Conservation (phyloP, 2,113 vertebrate species). For the Numenius arquata region DNA sequence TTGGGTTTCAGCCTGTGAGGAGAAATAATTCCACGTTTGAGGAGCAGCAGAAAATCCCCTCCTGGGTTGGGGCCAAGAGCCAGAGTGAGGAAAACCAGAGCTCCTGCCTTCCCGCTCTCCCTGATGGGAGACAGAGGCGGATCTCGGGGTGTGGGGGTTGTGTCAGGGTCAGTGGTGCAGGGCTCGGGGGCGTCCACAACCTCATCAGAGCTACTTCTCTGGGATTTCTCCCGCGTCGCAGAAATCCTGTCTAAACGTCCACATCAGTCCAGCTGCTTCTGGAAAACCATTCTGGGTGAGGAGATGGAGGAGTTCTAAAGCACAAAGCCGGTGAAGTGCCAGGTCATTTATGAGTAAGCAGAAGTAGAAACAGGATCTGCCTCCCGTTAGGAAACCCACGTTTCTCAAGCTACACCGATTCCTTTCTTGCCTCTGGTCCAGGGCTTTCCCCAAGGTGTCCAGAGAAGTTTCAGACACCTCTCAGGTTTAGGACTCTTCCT, state of each 20-base stretch:
- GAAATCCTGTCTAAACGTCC: not conserved
- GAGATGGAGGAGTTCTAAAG: not conserved
- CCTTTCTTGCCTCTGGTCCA: not conserved
- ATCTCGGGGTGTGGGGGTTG: rapidly evolving
- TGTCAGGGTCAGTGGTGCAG: not conserved
- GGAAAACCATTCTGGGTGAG: not conserved
- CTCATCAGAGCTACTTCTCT: not conserved
- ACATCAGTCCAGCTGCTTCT: not conserved
- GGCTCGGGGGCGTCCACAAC: not conserved
- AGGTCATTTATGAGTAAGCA: not conserved
- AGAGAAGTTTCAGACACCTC: not conserved
- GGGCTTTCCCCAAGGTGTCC: not conserved
- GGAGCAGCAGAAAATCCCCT: not conserved
- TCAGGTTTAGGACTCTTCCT: not conserved
- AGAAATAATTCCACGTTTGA: not conserved
- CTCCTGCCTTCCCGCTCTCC: not conserved
- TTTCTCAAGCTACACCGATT: not conserved
- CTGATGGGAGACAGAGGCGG: not conserved
- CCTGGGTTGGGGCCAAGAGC: not conserved
- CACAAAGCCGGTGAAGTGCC: not conserved
- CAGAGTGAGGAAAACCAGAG: not conserved
- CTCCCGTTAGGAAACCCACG: not conserved
- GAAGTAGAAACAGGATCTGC: not conserved
- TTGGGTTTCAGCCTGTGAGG: not conserved
- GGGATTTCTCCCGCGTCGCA: not conserved